Evolutionary conservation across 2,797 vertebrate species (phyloP), one percentile per base, ranked within the genome.

Genomic region (Emys orbicularis): DNA sequence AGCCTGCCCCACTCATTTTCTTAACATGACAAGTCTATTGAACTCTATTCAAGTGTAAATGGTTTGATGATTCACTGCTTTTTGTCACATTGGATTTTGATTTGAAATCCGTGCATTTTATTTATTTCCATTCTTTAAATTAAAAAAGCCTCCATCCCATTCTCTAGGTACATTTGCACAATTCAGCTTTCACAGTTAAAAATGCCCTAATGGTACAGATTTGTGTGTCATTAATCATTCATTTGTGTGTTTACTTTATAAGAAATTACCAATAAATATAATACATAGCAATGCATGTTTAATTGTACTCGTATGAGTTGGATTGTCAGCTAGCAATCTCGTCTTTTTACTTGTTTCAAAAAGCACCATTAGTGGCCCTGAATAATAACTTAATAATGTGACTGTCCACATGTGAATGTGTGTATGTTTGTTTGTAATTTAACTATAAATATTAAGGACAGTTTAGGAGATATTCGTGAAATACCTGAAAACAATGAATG

Each of bases 401-500:
- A 49, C 37, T 19, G 15, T n/a, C 47, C 9, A 85, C 93, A 76
- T 29, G 16, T 27, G 83, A 93, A n/a, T 16, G 50, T 52, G 61
- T n/a, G 16, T 52, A 72, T 82, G 61, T 29, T 27, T 15, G 10
- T 57, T 84, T 53, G 0, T 81, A 86, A 84, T 34, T 76, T 87
- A 65, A 25, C 7, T 1, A 81, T 44, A 8, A 68, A 0, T 87
- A 90, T 90, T 52, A 86, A 92, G 13, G 3, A 68, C 37, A 25
- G n/a, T 4, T 54, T 84, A 72, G 81, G 88, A 92, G 92, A 95
- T 87, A 83, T 56, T 65, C 89, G 77, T 92, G 9, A 95, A 96
- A 96, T 81, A 18, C 94, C 88, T 92, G 56, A 90, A 95, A 90
- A 10, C 16, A 86, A 10, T 91, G 87, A 94, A 88, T 87, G 89